Evolutionary conservation across 2,113 vertebrate species (phyloP).

Genomic region (Hippocampus comes): DNA sequence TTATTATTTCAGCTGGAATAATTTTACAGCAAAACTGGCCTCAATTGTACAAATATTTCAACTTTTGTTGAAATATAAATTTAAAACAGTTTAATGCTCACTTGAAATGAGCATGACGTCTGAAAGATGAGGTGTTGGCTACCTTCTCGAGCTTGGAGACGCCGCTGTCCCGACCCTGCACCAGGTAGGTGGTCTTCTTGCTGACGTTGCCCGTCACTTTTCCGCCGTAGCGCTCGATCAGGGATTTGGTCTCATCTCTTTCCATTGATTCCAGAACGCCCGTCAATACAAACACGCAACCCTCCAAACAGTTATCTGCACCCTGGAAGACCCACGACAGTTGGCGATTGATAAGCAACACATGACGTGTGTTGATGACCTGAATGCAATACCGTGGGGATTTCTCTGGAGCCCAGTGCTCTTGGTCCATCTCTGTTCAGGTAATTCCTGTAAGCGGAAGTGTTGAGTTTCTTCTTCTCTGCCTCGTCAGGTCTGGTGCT

Average conservation of each 20-base stretch:
- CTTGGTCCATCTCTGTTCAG: constrained; percentile 94
- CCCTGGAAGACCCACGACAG: constrained; percentile 74
- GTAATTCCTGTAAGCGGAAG: constrained; percentile 85
- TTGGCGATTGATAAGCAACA: constrained; percentile 2
- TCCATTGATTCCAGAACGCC: constrained; percentile 95
- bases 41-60: too few relatives aligned
- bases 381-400: constrained; percentile 77
- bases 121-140: background rate
- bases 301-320: constrained; percentile 95
- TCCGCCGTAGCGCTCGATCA: constrained; percentile 93
- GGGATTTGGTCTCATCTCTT: constrained; percentile 86
- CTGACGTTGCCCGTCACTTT: constrained; percentile 95
- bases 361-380: background rate
- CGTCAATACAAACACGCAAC: constrained; percentile 90
- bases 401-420: constrained; percentile 93
- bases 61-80: background rate
- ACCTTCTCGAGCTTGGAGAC: constrained; percentile 91
- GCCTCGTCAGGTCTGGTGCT: constrained; percentile 85
- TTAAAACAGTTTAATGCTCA: background rate
- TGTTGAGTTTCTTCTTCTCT: constrained; percentile 85
- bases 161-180: constrained; percentile 89
- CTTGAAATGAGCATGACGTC: background rate
- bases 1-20: background rate
- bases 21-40: background rate
- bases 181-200: constrained; percentile 91